Evolutionary conservation across 1,140 invertebrate genomes (phyloP).

Genomic region (Acromyrmex heyeri): DNA sequence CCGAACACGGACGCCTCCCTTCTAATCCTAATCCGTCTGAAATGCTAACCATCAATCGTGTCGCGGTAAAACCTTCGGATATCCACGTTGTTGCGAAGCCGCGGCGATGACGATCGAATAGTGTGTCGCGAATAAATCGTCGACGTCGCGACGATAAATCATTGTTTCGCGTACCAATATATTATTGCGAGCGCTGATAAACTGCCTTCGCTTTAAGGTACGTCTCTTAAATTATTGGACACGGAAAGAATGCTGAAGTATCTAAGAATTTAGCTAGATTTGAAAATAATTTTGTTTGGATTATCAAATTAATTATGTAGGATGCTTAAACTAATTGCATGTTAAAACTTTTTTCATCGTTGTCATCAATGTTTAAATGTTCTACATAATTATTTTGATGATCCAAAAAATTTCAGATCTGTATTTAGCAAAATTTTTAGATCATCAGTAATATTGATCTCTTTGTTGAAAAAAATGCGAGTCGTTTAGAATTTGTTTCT

Average conservation of each 20-base stretch:
- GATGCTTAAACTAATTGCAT: too few relatives aligned
- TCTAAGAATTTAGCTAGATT: too few relatives aligned
- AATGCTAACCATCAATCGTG: slow-evolving; percentile 54
- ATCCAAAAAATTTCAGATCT: too few relatives aligned
- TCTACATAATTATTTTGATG: too few relatives aligned
- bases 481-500: background rate
- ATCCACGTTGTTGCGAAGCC: slow-evolving; percentile 21
- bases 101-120: slow-evolving; percentile 20
- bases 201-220: background rate
- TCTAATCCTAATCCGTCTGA: slow-evolving; percentile 55
- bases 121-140: slow-evolving; percentile 39
- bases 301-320: too few relatives aligned
- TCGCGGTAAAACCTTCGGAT: slow-evolving; percentile 35
- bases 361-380: too few relatives aligned
- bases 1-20: slow-evolving; percentile 29
- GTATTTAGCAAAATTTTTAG: too few relatives aligned
- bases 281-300: too few relatives aligned
- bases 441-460: too few relatives aligned
- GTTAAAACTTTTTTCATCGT: too few relatives aligned
- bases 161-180: background rate
- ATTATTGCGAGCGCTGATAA: slow-evolving; percentile 7
- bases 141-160: slow-evolving; percentile 39
- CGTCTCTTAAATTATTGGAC: background rate
- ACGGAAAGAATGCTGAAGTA: too few relatives aligned
- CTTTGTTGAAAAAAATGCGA: background rate